Base-by-base conservation (phyloP, 1,140 invertebrate genomes). In the Argopecten irradians region DNA sequence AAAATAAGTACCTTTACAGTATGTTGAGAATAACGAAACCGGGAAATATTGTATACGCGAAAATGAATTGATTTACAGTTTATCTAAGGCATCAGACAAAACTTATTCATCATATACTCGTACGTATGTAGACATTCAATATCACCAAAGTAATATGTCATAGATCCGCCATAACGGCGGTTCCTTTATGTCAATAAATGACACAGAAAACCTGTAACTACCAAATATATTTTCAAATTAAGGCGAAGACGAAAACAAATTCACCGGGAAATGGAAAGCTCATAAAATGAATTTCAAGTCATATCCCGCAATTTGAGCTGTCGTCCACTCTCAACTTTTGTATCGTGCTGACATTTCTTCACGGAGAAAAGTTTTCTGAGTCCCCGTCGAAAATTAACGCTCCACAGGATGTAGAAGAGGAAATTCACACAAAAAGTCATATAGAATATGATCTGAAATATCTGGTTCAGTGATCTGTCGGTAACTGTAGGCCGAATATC, bases 371-470 rank as follows among this genome's bases (percentile, higher is more conserved):
- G 9, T 28, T 28, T 43, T 39, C 82, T 89, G 19, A 86, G 82
- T 82, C 88, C 97, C 90, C 96, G 96, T 36, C 97, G 96, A 94
- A 98, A 98, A 96, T 98, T 98, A 93, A 97, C 97, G 1, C 97
- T 98, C 92, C 97, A 97, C 88, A 97, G 96, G 92, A 97, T 97
- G 95, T 98, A 98, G 35, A 98, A 96, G 22, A 97, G 96, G 94
- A 98, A 98, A 96, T 98, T 98, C 83, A 98, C 97, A 88, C 97
- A 97, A 92, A 98, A 98, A 94, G 98, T 98, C 22, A 97, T 97
- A 92, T 98, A 96, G 95, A 97, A 98, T 19, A 97, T 95, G 28
- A 96, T 94, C 90, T 95, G 96, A 90, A 94, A 95, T 86, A 96
- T 95, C 86, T 97, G 96, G 90, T 97, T 97, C 32, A 96, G 92